Evolutionary conservation across 2,797 vertebrate species (phyloP).

Genomic region (Pantherophis alleghaniensis): DNA sequence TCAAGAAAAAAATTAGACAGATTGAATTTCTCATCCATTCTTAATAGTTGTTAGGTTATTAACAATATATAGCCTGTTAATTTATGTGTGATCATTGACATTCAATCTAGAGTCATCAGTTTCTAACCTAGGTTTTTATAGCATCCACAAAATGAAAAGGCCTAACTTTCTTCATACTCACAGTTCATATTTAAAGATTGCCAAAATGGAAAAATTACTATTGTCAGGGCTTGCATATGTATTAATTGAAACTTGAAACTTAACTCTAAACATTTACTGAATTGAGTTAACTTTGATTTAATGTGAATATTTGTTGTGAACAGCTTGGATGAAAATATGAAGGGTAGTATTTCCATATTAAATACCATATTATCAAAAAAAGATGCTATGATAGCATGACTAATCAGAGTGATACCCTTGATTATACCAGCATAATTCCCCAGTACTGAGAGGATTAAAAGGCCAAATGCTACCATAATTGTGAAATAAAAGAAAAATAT

Average conservation of each 20-base stretch:
- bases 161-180: not conserved
- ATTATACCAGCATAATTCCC: constrained; percentile 11
- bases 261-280: not conserved
- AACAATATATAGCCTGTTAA: not conserved
- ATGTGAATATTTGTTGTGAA: constrained; percentile 9
- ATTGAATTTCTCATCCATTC: not conserved
- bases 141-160: not conserved
- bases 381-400: constrained; percentile 4
- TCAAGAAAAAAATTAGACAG: not conserved
- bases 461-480: not conserved
- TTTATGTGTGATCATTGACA: not conserved
- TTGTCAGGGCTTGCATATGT: not conserved
- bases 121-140: not conserved
- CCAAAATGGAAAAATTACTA: not conserved
- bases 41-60: not conserved
- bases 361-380: not conserved
- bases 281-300: not conserved
- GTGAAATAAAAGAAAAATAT: not conserved
- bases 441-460: constrained; percentile 16
- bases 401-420: constrained; percentile 2
- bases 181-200: not conserved
- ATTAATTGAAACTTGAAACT: not conserved
- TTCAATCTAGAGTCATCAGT: not conserved
- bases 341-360: not conserved
- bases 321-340: not conserved